Percentiles rank a stretch among this genome's conserved stretches.
phyloP scores from a whole-genome alignment of 1,140 invertebrate species.

The Diorhabda carinulata region DNA sequence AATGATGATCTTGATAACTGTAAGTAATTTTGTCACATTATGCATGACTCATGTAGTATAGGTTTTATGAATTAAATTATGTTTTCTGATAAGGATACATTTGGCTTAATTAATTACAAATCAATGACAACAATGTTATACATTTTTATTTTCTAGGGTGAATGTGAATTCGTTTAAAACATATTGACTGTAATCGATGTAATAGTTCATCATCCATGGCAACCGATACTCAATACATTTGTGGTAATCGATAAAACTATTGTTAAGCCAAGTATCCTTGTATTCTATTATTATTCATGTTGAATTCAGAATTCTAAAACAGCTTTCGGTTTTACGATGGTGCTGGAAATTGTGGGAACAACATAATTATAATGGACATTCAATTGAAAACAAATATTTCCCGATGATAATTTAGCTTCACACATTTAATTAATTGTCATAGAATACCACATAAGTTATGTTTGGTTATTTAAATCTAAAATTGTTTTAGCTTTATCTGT shows the following conservation, averaged over 20 bases:
- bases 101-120: too few species aligned
- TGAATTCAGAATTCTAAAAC: neutral
- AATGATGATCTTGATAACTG: too few species aligned
- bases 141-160: too few species aligned
- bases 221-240: slow-evolving; percentile 18
- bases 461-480: too few species aligned
- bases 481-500: too few species aligned
- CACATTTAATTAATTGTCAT: neutral
- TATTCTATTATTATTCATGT: neutral
- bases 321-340: neutral
- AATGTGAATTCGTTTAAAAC: neutral
- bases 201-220: slow-evolving; percentile 13
- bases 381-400: slow-evolving; percentile 1
- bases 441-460: too few species aligned
- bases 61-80: too few species aligned
- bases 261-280: neutral
- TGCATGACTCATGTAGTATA: too few species aligned
- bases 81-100: too few species aligned
- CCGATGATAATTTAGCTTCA: neutral
- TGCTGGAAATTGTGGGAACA: neutral
- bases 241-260: slow-evolving; percentile 14
- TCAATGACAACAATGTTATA: too few species aligned
- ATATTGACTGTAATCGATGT: slow-evolving; percentile 4
- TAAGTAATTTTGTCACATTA: too few species aligned
- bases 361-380: slow-evolving; percentile 1